A percentile compares a stretch with the other conserved stretches of the same genome.
phyloP scores from a whole-genome alignment of 2,888 invertebrate species.

The Lamellibrachia satsuma region DNA sequence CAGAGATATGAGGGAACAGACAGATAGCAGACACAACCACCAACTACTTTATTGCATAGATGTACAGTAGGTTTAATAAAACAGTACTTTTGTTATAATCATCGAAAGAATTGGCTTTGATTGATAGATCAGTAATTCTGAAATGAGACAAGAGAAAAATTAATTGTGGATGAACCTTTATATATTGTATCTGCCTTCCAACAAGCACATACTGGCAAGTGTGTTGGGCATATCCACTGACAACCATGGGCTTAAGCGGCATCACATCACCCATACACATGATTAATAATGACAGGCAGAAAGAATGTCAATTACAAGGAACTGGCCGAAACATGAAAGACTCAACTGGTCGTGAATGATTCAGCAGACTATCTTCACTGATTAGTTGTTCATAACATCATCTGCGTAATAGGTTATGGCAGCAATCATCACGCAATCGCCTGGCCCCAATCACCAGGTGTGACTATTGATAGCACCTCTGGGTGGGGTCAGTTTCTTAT shows the following conservation, averaged over 20 bases:
- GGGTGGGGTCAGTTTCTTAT: background rate
- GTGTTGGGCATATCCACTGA: no score
- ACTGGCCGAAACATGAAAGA: background rate
- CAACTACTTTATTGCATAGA: no score
- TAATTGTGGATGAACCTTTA: no score
- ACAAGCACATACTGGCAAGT: background rate
- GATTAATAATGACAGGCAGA: background rate
- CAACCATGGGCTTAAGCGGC: background rate
- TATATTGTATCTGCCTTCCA: background rate
- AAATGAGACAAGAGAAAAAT: no score
- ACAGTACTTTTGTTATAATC: no score
- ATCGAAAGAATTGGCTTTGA: no score
- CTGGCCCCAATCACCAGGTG: background rate
- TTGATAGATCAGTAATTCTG: no score
- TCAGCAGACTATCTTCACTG: background rate
- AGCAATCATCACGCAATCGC: background rate
- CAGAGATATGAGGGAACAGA: no score
- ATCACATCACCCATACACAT: background rate
- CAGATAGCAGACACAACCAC: no score
- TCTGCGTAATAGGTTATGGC: background rate
- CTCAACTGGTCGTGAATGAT: background rate
- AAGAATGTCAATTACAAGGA: slow-evolving; percentile 10
- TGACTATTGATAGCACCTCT: background rate
- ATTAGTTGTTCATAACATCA: background rate
- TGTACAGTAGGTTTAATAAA: no score